Percentiles rank a stretch among this genome's conserved stretches.
Conservation (phyloP, 2,113 vertebrate genomes). For the Anoplopoma fimbria region DNA sequence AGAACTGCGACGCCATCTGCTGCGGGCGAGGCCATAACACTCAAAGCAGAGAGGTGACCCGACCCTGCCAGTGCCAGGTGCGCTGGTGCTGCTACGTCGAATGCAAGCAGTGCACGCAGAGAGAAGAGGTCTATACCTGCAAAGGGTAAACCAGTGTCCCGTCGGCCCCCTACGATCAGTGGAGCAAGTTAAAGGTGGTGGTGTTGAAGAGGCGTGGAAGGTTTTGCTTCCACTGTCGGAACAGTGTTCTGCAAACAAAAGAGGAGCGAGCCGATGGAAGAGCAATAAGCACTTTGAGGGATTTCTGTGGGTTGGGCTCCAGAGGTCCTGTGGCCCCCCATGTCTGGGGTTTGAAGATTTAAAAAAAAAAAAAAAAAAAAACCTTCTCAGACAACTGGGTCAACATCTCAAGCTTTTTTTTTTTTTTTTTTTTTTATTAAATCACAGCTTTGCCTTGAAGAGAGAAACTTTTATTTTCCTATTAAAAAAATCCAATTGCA, state of each 20-base stretch:
- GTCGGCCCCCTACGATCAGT: slow-evolving; percentile 27
- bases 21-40: slow-evolving; percentile 98
- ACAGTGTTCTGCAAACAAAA: slow-evolving; percentile 57
- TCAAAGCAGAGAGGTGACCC: slow-evolving; percentile 94
- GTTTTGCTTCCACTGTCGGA: slow-evolving; percentile 62
- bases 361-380: slow-evolving; percentile 47
- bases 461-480: slow-evolving; percentile 50
- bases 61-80: slow-evolving; percentile 98
- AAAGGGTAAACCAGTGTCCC: slow-evolving; percentile 85
- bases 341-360: slow-evolving; percentile 43
- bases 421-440: slow-evolving; percentile 49
- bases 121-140: slow-evolving; percentile 98
- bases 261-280: slow-evolving; percentile 59
- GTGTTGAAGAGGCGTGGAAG: slow-evolving; percentile 40
- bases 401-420: slow-evolving; percentile 66
- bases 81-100: slow-evolving; percentile 99
- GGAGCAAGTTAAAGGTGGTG: slow-evolving; percentile 49
- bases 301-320: slow-evolving; percentile 69
- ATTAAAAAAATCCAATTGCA: slow-evolving; percentile 34
- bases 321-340: slow-evolving; percentile 38
- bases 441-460: slow-evolving; percentile 58
- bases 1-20: slow-evolving; percentile 99
- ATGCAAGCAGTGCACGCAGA: slow-evolving; percentile 97
- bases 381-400: slow-evolving; percentile 73
- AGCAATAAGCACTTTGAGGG: slow-evolving; percentile 83